Percentiles rank a stretch among this genome's conserved stretches.
phyloP scores from a whole-genome alignment of 2,797 vertebrate species.

The Nyctibius grandis region DNA sequence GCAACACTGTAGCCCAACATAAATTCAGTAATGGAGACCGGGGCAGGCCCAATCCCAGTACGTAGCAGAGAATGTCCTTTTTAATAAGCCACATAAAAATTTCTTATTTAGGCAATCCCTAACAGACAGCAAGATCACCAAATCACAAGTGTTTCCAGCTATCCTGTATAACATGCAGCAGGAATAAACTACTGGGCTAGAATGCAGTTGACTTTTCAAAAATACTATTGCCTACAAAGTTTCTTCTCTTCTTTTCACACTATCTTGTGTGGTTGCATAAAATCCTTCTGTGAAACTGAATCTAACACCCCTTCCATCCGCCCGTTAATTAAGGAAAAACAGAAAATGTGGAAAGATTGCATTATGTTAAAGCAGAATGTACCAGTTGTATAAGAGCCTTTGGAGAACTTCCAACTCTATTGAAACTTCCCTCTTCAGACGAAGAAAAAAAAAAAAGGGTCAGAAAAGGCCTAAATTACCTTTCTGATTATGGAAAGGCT shows the following conservation, averaged over 20 bases:
- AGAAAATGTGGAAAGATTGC: constrained; percentile 21
- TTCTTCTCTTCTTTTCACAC: not conserved
- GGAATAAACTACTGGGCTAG: not conserved
- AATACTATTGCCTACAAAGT: constrained; percentile 12
- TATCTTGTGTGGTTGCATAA: constrained; percentile 27
- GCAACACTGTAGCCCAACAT: not conserved
- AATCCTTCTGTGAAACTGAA: constrained; percentile 51
- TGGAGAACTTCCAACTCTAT: constrained; percentile 42
- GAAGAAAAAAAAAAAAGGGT: not conserved
- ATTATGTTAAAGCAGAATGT: constrained; percentile 10
- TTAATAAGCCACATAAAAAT: not conserved
- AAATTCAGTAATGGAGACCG: not conserved
- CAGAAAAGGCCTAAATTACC: constrained; percentile 33
- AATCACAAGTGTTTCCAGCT: not conserved
- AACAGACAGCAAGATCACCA: not conserved
- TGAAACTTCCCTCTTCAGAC: constrained; percentile 36
- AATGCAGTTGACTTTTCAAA: not conserved
- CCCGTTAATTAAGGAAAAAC: constrained; percentile 36
- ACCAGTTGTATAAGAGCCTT: not conserved
- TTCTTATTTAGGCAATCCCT: not conserved
- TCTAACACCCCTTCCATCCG: constrained; percentile 34
- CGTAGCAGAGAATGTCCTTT: not conserved
- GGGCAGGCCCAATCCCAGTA: not conserved
- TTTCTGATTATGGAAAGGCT: constrained; percentile 48
- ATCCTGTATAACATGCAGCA: not conserved